phyloP scores from a whole-genome alignment of 1,140 invertebrate genomes.

The Drosophila elegans region DNA sequence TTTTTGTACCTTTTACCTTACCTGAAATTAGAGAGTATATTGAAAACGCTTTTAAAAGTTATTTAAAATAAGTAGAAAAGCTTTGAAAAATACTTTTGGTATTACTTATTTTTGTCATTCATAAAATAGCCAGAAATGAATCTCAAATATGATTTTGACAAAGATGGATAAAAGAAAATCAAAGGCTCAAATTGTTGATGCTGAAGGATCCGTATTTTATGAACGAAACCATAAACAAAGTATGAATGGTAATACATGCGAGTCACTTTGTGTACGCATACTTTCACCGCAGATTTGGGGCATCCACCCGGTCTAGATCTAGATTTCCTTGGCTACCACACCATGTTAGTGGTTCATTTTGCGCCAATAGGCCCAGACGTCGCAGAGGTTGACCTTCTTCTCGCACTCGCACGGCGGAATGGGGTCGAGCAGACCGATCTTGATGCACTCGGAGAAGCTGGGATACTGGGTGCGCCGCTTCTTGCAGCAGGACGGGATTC shows the following conservation, averaged over 20 bases:
- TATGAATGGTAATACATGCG: not conserved
- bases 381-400: slow-evolving; percentile 18
- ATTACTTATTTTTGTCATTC: no score
- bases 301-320: not conserved
- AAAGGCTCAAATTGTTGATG: not conserved
- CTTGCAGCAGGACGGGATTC: slow-evolving; percentile 24
- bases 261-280: slow-evolving; percentile 3
- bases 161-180: not conserved
- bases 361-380: slow-evolving; percentile 29
- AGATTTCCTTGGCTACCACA: not conserved
- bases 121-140: no score
- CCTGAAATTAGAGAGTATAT: no score
- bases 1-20: no score
- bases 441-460: slow-evolving; percentile 53
- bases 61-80: no score
- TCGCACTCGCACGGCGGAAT: slow-evolving; percentile 37
- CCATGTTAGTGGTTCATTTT: not conserved
- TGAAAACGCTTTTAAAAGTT: no score
- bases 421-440: slow-evolving; percentile 5
- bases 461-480: slow-evolving; percentile 37
- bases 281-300: not conserved
- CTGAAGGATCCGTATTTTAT: not conserved
- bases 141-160: not conserved
- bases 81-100: no score
- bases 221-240: not conserved